These are phyloP conservation scores for Anodontia alba DNA, from an alignment of 2,888 invertebrate species.

Conservation along the genomic window DNA sequence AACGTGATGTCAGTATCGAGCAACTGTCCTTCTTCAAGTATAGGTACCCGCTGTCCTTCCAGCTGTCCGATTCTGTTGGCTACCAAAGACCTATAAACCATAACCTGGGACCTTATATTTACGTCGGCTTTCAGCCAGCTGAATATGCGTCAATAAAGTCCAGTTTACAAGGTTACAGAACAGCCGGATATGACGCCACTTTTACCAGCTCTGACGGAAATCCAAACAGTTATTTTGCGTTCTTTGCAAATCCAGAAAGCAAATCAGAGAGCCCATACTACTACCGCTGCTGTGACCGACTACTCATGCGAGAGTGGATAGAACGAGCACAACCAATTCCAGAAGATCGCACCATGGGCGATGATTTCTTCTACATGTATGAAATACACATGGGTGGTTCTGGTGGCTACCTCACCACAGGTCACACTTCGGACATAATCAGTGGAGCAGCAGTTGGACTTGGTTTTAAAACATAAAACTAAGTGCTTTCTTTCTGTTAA, in stretches of 20 bases:
- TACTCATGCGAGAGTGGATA: not conserved
- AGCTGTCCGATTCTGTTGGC: not conserved
- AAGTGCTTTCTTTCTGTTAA: too few relatives aligned
- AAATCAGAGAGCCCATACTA: not conserved
- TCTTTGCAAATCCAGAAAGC: not conserved
- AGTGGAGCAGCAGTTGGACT: constrained; percentile 23
- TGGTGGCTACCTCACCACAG: constrained; percentile 2
- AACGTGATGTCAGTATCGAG: constrained; percentile 13
- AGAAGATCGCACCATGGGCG: not conserved
- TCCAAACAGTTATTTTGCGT: constrained; percentile 17
- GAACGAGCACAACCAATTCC: not conserved
- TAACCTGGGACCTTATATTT: not conserved
- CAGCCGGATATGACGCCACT: not conserved
- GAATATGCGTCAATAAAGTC: not conserved
- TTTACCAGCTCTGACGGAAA: constrained; percentile 11
- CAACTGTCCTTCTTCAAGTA: not conserved
- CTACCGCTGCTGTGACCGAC: not conserved
- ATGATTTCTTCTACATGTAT: not conserved
- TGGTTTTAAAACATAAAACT: too few relatives aligned
- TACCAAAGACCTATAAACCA: not conserved
- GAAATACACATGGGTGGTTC: constrained; percentile 23
- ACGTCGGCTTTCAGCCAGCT: constrained; percentile 7
- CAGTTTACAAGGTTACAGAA: not conserved
- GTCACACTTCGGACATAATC: not conserved
- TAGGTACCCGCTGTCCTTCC: constrained; percentile 11